Percentiles rank a stretch among this genome's conserved stretches.
phyloP scores from a whole-genome alignment of 2,797 vertebrate genomes.

The Sebastes iracundus region DNA sequence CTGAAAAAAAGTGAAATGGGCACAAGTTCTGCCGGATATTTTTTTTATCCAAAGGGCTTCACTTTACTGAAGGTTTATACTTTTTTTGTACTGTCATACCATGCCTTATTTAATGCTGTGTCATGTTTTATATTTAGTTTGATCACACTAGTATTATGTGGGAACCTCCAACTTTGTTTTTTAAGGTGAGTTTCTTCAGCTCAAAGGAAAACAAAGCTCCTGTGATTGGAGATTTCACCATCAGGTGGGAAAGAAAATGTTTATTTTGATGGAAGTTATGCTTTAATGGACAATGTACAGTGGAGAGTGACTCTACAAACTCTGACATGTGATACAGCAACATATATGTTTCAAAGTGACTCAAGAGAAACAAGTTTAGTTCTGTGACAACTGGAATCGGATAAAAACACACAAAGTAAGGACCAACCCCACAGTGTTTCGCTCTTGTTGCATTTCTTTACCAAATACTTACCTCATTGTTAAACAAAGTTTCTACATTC shows the following conservation, averaged over 20 bases:
- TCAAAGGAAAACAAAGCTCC: slow-evolving; percentile 38
- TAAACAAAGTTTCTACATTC: background rate
- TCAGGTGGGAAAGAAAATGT: slow-evolving; percentile 7
- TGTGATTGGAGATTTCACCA: background rate
- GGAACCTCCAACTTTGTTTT: slow-evolving; percentile 27
- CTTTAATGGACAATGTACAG: background rate
- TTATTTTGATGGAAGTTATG: slow-evolving; percentile 2
- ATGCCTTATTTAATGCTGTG: background rate
- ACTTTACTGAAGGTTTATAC: background rate
- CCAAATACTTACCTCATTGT: slow-evolving; percentile 11
- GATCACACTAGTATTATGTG: slow-evolving; percentile 13
- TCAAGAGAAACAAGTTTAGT: background rate
- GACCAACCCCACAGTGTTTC: background rate
- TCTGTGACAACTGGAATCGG: background rate
- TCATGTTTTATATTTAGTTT: background rate
- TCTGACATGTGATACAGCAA: background rate
- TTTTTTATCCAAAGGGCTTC: slow-evolving; percentile 12
- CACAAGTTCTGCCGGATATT: background rate
- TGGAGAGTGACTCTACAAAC: background rate
- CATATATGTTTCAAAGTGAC: background rate
- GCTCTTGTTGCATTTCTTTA: background rate
- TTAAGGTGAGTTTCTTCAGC: slow-evolving; percentile 1
- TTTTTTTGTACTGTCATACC: background rate
- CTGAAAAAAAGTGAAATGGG: slow-evolving; percentile 10
- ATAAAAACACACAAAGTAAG: background rate